Conservation (phyloP, 1,140 invertebrate genomes). For the Drosophila neocordata region DNA sequence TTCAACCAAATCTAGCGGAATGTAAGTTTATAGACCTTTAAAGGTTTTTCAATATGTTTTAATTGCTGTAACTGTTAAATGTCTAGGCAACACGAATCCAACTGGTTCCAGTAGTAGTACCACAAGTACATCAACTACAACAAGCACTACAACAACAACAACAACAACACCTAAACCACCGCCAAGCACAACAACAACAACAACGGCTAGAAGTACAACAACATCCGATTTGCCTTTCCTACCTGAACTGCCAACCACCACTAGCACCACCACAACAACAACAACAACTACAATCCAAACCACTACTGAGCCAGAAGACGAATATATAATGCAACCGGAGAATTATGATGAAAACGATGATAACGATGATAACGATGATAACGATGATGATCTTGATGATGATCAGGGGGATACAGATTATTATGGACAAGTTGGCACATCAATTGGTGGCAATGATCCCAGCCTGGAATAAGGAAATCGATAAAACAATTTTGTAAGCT, state of each 20-base stretch:
- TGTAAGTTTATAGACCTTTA: too few species aligned
- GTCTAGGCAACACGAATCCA: slow-evolving; percentile 1
- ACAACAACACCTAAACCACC: slow-evolving; percentile 20
- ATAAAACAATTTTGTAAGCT: neutral
- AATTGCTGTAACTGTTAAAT: too few species aligned
- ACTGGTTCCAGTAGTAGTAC: neutral
- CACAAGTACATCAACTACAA: neutral
- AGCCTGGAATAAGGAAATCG: neutral
- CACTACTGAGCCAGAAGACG: neutral
- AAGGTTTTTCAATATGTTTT: too few species aligned
- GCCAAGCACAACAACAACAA: slow-evolving; percentile 4
- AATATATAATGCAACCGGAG: neutral
- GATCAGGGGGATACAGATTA: too few species aligned
- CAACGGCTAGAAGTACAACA: slow-evolving; percentile 14
- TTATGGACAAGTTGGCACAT: neutral
- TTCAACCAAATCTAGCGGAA: slow-evolving; percentile 42
- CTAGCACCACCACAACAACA: neutral
- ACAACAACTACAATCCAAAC: neutral
- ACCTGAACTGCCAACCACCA: slow-evolving; percentile 7
- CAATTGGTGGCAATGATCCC: slow-evolving; percentile 5
- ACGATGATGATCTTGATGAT: neutral
- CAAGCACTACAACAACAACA: slow-evolving; percentile 7
- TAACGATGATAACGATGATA: neutral
- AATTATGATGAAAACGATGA: neutral
- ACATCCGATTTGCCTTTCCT: slow-evolving; percentile 28